Evolutionary conservation across 1,140 invertebrate genomes (phyloP).

Genomic region (Drosophila tristis): DNA sequence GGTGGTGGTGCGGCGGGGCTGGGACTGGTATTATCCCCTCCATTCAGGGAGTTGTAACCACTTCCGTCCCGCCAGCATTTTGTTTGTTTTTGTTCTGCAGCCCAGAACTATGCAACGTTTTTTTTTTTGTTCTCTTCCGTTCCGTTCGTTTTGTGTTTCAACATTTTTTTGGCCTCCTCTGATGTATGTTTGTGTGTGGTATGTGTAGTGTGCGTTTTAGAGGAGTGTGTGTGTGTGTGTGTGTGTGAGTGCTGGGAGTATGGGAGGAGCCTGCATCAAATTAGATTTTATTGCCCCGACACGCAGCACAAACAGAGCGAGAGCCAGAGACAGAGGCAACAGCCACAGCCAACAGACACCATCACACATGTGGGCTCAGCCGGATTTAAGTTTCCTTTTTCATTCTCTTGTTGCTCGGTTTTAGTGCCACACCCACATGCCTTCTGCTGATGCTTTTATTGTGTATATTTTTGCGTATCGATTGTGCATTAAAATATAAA

Average conservation of each 20-base stretch:
- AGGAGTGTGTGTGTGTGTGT: constrained; percentile 1
- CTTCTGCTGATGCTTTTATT: constrained; percentile 13
- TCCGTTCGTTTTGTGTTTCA: constrained; percentile 16
- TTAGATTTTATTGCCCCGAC: constrained; percentile 73
- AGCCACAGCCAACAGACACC: background rate
- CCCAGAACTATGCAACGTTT: constrained; percentile 67
- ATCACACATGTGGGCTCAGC: constrained; percentile 50
- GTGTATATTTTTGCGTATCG: constrained; percentile 39
- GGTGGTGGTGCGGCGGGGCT: background rate
- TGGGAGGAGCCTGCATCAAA: constrained; percentile 56
- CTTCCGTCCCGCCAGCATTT: constrained; percentile 71
- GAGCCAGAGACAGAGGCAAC: constrained; percentile 22
- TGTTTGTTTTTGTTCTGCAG: constrained; percentile 62
- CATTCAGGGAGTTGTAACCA: constrained; percentile 58
- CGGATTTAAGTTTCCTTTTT: constrained; percentile 38
- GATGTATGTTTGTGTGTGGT: background rate
- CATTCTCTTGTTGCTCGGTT: constrained; percentile 34
- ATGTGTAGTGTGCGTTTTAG: background rate
- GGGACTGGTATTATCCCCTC: constrained; percentile 30
- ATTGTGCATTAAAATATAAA: constrained; percentile 68
- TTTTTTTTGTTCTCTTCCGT: constrained; percentile 45
- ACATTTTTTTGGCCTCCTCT: constrained; percentile 2
- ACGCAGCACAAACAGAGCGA: constrained; percentile 50
- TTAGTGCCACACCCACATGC: constrained; percentile 47
- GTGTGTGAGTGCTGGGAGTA: constrained; percentile 1